Evolutionary conservation across 2,797 vertebrate species (phyloP), one percentile per base, ranked within the genome.

Genomic region (Rallus crepitans): DNA sequence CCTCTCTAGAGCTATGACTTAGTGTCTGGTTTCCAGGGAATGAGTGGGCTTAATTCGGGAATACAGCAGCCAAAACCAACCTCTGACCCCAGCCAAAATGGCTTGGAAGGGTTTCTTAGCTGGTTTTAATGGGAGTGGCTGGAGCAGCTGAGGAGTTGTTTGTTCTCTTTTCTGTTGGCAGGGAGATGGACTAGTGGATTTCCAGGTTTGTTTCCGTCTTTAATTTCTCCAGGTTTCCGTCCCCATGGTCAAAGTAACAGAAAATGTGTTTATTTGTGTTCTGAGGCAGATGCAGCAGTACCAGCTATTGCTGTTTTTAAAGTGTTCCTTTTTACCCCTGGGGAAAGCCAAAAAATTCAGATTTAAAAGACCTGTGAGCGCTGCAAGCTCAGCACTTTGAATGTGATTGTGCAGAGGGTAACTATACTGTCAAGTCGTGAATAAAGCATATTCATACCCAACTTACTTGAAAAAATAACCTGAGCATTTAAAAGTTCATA

Each of bases 361-460:
- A 89, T 87, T 88, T 86, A 37, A 93, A 31, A 87, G 82, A 65
- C 56, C 87, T 93, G 60, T 72, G 64, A 80, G 82, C 77, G 90
- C 93, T 93, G 72, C 72, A 47, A 6, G 71, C 59, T 73, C 56
- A 83, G 91, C 83, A 68, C 73, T 53, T n/a, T 50, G 81, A 83
- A 60, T 69, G 85, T 87, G 77, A 90, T 84, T 80, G 80, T 95
- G 73, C 96, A 95, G 90, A 96, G 64, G 47, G 31, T 75, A 84
- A 78, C 72, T 73, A 33, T 53, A 8, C 56, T 89, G 82, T 95
- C 71, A 77, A 69, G 63, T 30, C 3, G 31, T 75, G 83, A 97
- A 96, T 96, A 95, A 96, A 97, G 35, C 47, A 33, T 80, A 83
- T 89, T 96, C 24, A 7, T 91, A 93, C 80, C 53, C 71, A 94